These are phyloP conservation scores for Tethya wilhelma DNA, from an alignment of 37 sponge, comb jelly and placozoan species.

Conservation along the genomic window DNA sequence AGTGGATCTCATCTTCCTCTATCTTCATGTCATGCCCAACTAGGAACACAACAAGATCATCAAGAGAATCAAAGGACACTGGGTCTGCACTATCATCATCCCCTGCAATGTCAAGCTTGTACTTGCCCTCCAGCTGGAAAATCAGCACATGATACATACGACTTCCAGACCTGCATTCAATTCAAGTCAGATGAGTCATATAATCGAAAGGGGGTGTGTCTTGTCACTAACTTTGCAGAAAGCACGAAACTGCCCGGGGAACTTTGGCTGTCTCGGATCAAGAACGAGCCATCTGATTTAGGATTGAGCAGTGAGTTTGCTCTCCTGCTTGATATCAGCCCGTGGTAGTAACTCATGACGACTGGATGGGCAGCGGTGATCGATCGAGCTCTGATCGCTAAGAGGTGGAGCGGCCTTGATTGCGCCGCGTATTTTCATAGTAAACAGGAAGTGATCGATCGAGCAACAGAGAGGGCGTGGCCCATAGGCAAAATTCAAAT, in stretches of 20 bases:
- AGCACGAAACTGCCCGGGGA: constrained; percentile 67
- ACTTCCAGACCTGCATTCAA: constrained; percentile 30
- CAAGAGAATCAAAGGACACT: constrained; percentile 30
- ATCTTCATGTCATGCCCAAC: constrained; percentile 55
- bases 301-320: constrained; percentile 45
- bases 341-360: constrained; percentile 72
- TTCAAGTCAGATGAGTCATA: not conserved
- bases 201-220: not conserved
- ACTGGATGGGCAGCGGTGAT: too few relatives aligned
- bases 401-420: not conserved
- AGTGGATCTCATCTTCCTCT: constrained; percentile 54
- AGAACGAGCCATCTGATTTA: constrained; percentile 36
- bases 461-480: not conserved
- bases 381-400: not conserved
- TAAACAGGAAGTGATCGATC: not conserved
- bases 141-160: constrained; percentile 63
- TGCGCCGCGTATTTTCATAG: not conserved
- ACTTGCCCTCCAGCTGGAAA: constrained; percentile 48
- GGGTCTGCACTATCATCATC: not conserved
- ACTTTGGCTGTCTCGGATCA: constrained; percentile 70
- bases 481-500: not conserved
- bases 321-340: constrained; percentile 64
- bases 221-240: constrained; percentile 54
- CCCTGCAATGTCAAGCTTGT: constrained; percentile 39
- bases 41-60: constrained; percentile 55